A percentile compares a stretch with the other conserved stretches of the same genome.
Evolutionary conservation across 2,888 invertebrate species (phyloP).

Genomic region (Drosophila dives): DNA sequence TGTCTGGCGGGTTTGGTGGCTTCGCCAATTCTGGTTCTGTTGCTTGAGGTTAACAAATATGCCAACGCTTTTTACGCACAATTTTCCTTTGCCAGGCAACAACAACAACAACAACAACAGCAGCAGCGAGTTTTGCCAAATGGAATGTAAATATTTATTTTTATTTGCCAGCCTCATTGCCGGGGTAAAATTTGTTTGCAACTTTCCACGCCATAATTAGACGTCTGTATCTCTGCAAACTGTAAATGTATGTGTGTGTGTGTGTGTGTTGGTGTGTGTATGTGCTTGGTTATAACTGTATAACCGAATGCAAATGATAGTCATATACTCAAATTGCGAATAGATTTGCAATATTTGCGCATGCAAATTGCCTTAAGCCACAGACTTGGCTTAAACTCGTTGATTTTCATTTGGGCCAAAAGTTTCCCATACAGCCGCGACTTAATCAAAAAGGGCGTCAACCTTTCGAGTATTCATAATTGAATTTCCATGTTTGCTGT

Average conservation of each 20-base stretch:
- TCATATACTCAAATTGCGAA: slow-evolving; percentile 46
- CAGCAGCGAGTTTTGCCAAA: slow-evolving; percentile 66
- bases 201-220: slow-evolving; percentile 74
- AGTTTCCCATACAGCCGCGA: not conserved
- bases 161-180: slow-evolving; percentile 66
- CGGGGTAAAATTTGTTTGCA: slow-evolving; percentile 66
- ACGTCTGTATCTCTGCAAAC: slow-evolving; percentile 53
- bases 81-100: slow-evolving; percentile 68
- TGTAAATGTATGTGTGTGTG: slow-evolving; percentile 1
- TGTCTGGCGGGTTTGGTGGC: slow-evolving; percentile 53
- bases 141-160: slow-evolving; percentile 81
- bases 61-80: slow-evolving; percentile 77
- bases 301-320: slow-evolving; percentile 64
- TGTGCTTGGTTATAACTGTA: slow-evolving; percentile 5
- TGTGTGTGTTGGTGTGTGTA: slow-evolving; percentile 16
- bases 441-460: slow-evolving; percentile 60
- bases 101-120: not conserved
- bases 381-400: slow-evolving; percentile 68
- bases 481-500: slow-evolving; percentile 78
- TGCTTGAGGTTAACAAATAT: slow-evolving; percentile 81
- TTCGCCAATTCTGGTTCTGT: slow-evolving; percentile 43
- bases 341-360: slow-evolving; percentile 75
- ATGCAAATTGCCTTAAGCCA: slow-evolving; percentile 76
- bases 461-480: slow-evolving; percentile 76
- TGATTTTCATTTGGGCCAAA: slow-evolving; percentile 39